Base-by-base conservation (phyloP, 2,888 invertebrate genomes). In the Loripinus fragilis region DNA sequence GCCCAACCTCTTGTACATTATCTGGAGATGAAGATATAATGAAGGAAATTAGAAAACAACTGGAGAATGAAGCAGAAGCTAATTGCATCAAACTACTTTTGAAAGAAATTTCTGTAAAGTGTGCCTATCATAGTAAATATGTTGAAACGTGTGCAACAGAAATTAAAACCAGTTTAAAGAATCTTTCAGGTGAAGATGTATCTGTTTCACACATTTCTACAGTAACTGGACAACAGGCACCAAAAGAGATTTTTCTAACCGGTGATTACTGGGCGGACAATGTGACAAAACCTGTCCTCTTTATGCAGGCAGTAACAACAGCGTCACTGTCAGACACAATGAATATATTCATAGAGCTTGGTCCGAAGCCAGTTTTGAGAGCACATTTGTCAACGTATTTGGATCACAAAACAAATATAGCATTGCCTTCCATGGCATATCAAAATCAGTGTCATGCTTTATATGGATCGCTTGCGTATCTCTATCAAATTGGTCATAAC, bases 291-390 rank as follows among this genome's bases (percentile, higher is more conserved):
- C 87, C 88, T n/a, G 90, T 90, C 0, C 48, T 67, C 0, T 89
- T 91, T 60, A 73, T 76, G 45, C 75, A 87, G 45, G 86, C 85
- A 1, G 76, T 89, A 10, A 23, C 73, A 66, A 52, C 77, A 38
- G 71, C 85, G 8, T 68, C 73, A 1, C 42, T 73, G 0, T 55
- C 66, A 30, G 74, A 67, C 2, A 70, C 64, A 0, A 71, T 66
- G n/a, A 87, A 84, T 67, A 65, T 90, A 8, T 85, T 87, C 76
- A 45, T 91, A 10, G 91, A 91, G 74, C 87, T 91, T 30, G 90
- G 90, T 12, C 90, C 90, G 33, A 85, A 76, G 55, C 89, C 89
- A 17, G 89, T 80, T 0, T 68, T 83, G 2, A 50, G 52, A 23
- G 78, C 77, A 1, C 83, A 83, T 55, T 42, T 78, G 7, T 28